These are phyloP conservation scores for Danio aesculapii DNA, from an alignment of 2,797 vertebrate species.

Conservation along the genomic window DNA sequence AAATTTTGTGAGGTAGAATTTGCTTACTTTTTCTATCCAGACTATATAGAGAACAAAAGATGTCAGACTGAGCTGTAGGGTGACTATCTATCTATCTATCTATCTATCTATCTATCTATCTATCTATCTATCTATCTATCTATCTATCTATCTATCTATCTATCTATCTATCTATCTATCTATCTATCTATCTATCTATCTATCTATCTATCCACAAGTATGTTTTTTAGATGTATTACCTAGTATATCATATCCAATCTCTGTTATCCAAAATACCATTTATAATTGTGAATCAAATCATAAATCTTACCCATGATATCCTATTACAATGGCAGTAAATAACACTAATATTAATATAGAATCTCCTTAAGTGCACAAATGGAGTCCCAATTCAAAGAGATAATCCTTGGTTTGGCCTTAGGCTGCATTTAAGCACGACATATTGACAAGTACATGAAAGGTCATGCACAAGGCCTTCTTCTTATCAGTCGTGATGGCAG, in stretches of 20 bases:
- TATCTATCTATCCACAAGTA: neutral
- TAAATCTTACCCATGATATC: neutral
- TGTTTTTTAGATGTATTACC: neutral
- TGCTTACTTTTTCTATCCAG: neutral
- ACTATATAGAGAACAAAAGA: slow-evolving; percentile 8
- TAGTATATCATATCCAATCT: neutral
- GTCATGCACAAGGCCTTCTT: neutral
- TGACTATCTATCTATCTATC: neutral
- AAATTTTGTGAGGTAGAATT: slow-evolving; percentile 21
- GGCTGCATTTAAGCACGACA: slow-evolving; percentile 3
- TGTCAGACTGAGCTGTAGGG: slow-evolving; percentile 5
- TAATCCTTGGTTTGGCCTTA: slow-evolving; percentile 6
- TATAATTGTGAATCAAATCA: neutral
- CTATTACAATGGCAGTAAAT: neutral
- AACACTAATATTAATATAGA: neutral
- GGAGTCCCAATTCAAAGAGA: neutral
- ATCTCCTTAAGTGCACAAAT: slow-evolving; percentile 14
- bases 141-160: no score
- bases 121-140: neutral
- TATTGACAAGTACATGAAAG: slow-evolving; percentile 30
- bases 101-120: no score
- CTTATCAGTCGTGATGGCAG: neutral
- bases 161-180: no score
- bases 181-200: neutral
- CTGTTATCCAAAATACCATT: neutral